These are phyloP conservation scores for Hylaeus volcanicus DNA, from an alignment of 1,140 invertebrate species.

Conservation along the genomic window DNA sequence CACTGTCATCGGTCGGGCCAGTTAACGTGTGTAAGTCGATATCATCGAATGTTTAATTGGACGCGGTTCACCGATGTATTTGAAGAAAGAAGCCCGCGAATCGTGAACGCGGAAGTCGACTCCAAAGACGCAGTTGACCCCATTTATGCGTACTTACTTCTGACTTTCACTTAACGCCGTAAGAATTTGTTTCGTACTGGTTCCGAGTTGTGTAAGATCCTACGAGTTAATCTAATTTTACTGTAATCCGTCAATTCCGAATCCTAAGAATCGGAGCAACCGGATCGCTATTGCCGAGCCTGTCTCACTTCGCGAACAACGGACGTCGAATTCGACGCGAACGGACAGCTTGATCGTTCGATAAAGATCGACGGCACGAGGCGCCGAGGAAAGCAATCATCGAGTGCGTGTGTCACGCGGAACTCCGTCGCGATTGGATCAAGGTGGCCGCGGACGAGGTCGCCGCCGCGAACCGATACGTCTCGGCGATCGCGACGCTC, in stretches of 20 bases:
- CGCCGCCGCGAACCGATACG: conserved; percentile 14
- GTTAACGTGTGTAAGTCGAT: background rate
- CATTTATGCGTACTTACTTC: no score
- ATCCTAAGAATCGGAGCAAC: no score
- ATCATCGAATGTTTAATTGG: conserved; percentile 29
- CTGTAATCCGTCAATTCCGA: no score
- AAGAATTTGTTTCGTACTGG: no score
- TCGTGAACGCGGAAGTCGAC: conserved; percentile 10
- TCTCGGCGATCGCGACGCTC: background rate
- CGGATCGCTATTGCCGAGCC: no score
- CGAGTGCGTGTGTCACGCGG: conserved; percentile 9
- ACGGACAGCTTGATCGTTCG: background rate
- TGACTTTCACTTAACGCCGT: no score
- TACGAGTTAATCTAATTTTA: no score
- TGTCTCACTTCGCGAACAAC: no score
- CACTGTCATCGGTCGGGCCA: background rate
- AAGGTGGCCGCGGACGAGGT: conserved; percentile 43
- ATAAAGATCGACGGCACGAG: background rate
- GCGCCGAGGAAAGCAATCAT: background rate
- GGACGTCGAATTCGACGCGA: background rate
- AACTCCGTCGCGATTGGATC: background rate
- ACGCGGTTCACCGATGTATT: conserved; percentile 24
- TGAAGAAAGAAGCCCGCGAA: background rate
- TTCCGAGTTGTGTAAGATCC: no score
- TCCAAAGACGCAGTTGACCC: no score